Evolutionary conservation across 2,888 invertebrate species (phyloP).

Genomic region (Heliconius sara): DNA sequence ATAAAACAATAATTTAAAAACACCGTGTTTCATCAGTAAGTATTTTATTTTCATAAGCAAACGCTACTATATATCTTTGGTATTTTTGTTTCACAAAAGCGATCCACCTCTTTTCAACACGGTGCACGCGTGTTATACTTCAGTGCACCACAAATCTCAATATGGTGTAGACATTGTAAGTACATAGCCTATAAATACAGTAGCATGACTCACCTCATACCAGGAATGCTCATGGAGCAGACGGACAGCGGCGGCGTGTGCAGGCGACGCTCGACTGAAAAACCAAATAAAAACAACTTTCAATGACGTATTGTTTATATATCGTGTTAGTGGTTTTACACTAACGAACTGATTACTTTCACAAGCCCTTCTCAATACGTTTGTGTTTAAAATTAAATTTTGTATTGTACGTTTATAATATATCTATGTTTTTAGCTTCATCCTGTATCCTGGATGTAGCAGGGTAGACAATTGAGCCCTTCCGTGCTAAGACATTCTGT

Average conservation of each 20-base stretch:
- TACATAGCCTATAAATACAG: constrained; percentile 56
- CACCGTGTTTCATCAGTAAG: neutral
- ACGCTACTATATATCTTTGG: neutral
- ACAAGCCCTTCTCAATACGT: constrained; percentile 1
- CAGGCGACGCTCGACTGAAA: constrained; percentile 72
- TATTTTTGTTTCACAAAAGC: neutral
- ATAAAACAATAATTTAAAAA: neutral
- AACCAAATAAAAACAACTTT: constrained; percentile 55
- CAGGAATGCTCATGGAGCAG: constrained; percentile 73
- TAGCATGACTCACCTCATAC: constrained; percentile 78
- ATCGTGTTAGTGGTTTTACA: constrained; percentile 35
- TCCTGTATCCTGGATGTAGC: too few relatives aligned
- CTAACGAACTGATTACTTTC: constrained; percentile 36
- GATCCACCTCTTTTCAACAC: constrained; percentile 13
- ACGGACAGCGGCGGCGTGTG: constrained; percentile 64
- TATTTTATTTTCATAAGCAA: too few relatives aligned
- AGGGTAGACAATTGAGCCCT: too few relatives aligned
- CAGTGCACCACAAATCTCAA: constrained; percentile 32
- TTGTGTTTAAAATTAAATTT: neutral
- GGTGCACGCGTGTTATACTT: constrained; percentile 17
- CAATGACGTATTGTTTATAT: constrained; percentile 49
- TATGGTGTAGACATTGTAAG: constrained; percentile 46
- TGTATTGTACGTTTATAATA: neutral
- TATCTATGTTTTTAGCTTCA: too few relatives aligned
- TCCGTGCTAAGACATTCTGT: too few relatives aligned